Evolutionary conservation across 2,797 vertebrate species (phyloP).

Genomic region (Eremophila alpestris): DNA sequence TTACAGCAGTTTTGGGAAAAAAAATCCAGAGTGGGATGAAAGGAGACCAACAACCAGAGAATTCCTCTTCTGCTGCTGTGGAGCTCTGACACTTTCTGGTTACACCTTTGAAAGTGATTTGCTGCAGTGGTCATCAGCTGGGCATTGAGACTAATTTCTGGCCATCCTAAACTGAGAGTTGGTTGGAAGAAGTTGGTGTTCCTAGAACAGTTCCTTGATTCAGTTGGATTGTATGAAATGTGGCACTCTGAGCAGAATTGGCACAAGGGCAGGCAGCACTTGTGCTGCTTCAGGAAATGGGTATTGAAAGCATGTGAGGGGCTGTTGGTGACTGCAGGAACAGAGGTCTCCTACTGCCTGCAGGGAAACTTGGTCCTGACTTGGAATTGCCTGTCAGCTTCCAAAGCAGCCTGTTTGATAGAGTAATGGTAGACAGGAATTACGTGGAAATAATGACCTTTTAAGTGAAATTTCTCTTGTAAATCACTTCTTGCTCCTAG

Average conservation of each 20-base stretch:
- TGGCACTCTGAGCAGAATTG: not conserved
- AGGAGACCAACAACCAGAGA: not conserved
- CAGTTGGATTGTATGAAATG: fast-evolving
- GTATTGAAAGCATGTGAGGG: not conserved
- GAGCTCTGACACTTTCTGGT: not conserved
- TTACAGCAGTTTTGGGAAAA: not conserved
- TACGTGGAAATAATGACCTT: not conserved
- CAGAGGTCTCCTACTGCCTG: not conserved
- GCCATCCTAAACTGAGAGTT: not conserved
- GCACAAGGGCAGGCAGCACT: not conserved
- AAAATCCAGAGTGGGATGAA: not conserved
- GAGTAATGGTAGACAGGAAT: not conserved
- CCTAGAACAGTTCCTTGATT: not conserved
- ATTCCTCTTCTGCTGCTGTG: not conserved
- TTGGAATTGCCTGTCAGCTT: not conserved
- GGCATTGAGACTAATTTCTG: not conserved
- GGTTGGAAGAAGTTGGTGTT: not conserved
- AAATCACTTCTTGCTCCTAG: not conserved
- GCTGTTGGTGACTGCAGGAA: not conserved
- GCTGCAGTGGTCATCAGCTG: not conserved
- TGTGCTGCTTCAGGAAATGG: fast-evolving
- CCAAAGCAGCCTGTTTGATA: not conserved
- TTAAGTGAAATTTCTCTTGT: not conserved
- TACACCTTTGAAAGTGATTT: not conserved
- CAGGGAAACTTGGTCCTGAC: not conserved